These are phyloP conservation scores for Brachypteracias leptosomus DNA, from an alignment of 2,113 vertebrate species.

Conservation along the genomic window DNA sequence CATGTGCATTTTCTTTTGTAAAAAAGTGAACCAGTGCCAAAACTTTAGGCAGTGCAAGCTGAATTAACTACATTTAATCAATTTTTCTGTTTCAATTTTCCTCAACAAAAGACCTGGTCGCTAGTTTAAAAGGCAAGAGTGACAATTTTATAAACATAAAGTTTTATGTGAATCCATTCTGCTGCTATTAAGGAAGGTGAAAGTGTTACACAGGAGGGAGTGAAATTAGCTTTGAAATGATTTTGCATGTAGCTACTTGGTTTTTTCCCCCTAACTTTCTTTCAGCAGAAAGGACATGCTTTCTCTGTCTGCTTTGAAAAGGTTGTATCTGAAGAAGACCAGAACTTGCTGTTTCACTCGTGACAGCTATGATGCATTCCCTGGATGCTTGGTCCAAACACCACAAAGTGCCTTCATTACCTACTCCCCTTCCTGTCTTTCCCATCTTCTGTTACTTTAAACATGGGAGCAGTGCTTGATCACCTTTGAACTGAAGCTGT, in stretches of 20 bases:
- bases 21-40: background rate
- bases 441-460: constrained; percentile 21
- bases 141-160: constrained; percentile 26
- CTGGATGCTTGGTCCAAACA: background rate
- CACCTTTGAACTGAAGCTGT: constrained; percentile 48
- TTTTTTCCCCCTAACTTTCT: background rate
- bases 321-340: background rate
- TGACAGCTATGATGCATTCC: background rate
- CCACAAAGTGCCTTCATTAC: background rate
- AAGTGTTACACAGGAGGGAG: background rate
- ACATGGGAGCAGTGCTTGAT: background rate
- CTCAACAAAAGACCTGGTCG: background rate
- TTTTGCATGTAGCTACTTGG: background rate
- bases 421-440: background rate
- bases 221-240: background rate
- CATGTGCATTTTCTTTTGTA: background rate
- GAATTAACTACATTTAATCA: background rate
- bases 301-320: background rate
- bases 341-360: background rate
- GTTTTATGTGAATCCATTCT: background rate
- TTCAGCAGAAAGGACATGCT: background rate
- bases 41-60: background rate
- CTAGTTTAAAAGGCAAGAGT: background rate
- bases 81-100: background rate
- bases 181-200: background rate